phyloP scores from a whole-genome alignment of 2,888 invertebrate species.

The Melangyna quadrimaculata region DNA sequence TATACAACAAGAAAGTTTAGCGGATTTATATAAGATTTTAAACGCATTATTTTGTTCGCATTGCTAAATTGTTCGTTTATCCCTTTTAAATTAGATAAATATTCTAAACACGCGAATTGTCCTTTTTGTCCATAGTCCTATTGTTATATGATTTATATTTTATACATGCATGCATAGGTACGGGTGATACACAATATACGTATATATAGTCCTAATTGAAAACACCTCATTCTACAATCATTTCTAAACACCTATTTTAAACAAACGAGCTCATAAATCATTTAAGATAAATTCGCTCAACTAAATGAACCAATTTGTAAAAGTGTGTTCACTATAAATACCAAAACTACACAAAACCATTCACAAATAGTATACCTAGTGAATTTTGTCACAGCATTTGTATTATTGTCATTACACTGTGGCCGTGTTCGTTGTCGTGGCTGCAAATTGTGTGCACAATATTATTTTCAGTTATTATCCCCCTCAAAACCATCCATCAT shows the following conservation, averaged over 20 bases:
- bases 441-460: slow-evolving; percentile 29
- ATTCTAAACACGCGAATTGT: not conserved
- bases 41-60: not conserved
- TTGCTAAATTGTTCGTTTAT: not conserved
- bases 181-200: not conserved
- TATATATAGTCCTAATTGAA: not conserved
- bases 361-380: not conserved
- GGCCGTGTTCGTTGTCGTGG: not conserved
- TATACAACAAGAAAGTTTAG: not conserved
- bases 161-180: not conserved
- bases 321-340: not conserved
- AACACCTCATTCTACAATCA: not conserved
- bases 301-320: not conserved
- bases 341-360: slow-evolving; percentile 49
- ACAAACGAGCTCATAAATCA: not conserved
- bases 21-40: not conserved
- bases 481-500: slow-evolving; percentile 10
- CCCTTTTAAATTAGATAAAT: not conserved
- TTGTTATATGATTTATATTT: not conserved
- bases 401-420: slow-evolving; percentile 14
- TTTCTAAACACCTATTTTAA: not conserved
- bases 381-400: not conserved
- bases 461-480: not conserved
- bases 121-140: not conserved
- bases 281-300: not conserved